phyloP scores from a whole-genome alignment of 1,140 invertebrate species.

The Notospermus geniculatus region DNA sequence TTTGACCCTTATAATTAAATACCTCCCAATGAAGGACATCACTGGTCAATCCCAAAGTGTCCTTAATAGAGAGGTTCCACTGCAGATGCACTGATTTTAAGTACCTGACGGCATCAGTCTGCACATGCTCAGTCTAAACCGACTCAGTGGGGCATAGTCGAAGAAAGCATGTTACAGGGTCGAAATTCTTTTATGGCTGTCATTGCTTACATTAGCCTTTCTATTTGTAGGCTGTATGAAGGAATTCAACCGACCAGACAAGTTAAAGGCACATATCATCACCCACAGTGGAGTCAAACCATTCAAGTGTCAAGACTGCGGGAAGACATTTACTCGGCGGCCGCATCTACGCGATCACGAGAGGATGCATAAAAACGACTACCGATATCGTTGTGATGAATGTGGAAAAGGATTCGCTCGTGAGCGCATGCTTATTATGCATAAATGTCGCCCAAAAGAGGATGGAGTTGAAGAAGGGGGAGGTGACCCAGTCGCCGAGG shows the following conservation, averaged over 20 bases:
- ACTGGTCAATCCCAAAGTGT: too few relatives aligned
- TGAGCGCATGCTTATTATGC: conserved; percentile 41
- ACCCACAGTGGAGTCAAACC: conserved; percentile 59
- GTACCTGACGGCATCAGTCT: too few relatives aligned
- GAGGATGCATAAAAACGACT: conserved; percentile 45
- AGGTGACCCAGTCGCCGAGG: conserved; percentile 12
- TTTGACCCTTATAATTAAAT: too few relatives aligned
- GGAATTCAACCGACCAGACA: conserved; percentile 65
- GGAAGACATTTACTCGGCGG: conserved; percentile 59
- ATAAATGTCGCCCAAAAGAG: conserved; percentile 40
- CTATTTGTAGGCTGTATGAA: conserved; percentile 62
- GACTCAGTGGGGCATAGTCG: too few relatives aligned
- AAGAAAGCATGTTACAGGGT: too few relatives aligned
- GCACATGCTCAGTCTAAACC: too few relatives aligned
- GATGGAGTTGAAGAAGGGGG: conserved; percentile 11
- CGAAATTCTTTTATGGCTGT: too few relatives aligned
- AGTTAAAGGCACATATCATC: conserved; percentile 56
- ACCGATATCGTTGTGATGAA: conserved; percentile 17
- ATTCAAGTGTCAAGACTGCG: conserved; percentile 61
- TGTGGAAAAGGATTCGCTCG: conserved; percentile 31
- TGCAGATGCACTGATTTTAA: too few relatives aligned
- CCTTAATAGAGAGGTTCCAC: too few relatives aligned
- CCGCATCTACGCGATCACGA: conserved; percentile 51
- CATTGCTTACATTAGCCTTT: conserved; percentile 9
- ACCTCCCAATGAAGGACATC: too few relatives aligned